These are phyloP conservation scores for Podarcis cretensis DNA, from an alignment of 2,113 vertebrate genomes.

Conservation along the genomic window DNA sequence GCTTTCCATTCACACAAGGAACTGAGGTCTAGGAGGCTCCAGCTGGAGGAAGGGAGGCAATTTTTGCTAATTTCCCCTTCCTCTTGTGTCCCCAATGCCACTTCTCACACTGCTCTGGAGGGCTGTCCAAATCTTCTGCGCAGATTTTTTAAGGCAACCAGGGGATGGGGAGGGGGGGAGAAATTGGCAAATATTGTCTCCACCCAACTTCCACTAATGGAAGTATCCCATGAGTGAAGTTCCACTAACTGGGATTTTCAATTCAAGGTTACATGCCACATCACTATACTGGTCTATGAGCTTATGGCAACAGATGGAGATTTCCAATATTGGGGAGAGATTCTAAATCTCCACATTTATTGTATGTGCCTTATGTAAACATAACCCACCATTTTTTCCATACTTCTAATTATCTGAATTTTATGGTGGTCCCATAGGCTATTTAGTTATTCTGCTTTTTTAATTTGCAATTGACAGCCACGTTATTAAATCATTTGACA, in stretches of 20 bases:
- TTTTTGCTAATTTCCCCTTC: background rate
- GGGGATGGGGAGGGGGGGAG: no score
- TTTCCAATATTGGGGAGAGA: background rate
- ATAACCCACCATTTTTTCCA: slow-evolving; percentile 19
- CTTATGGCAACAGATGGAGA: background rate
- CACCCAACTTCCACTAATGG: background rate
- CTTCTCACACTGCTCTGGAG: background rate
- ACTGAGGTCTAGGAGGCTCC: background rate
- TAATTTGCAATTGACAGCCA: slow-evolving; percentile 38
- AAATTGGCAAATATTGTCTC: background rate
- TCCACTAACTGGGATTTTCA: background rate
- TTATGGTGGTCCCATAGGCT: slow-evolving; percentile 38
- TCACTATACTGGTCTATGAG: background rate
- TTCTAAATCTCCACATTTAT: slow-evolving; percentile 8
- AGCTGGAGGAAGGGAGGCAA: background rate
- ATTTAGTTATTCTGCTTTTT: slow-evolving; percentile 46
- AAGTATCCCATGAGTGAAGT: background rate
- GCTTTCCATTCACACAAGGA: background rate
- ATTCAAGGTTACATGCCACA: background rate
- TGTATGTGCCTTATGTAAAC: slow-evolving; percentile 19
- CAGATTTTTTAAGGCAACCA: background rate
- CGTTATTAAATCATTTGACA: slow-evolving; percentile 38
- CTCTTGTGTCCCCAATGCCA: background rate
- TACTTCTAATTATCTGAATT: slow-evolving; percentile 34
- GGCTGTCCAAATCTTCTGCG: background rate